Evolutionary conservation across 2,797 vertebrate genomes (phyloP), one percentile per base, ranked within the genome.

Genomic region (Phrynocephalus forsythii): DNA sequence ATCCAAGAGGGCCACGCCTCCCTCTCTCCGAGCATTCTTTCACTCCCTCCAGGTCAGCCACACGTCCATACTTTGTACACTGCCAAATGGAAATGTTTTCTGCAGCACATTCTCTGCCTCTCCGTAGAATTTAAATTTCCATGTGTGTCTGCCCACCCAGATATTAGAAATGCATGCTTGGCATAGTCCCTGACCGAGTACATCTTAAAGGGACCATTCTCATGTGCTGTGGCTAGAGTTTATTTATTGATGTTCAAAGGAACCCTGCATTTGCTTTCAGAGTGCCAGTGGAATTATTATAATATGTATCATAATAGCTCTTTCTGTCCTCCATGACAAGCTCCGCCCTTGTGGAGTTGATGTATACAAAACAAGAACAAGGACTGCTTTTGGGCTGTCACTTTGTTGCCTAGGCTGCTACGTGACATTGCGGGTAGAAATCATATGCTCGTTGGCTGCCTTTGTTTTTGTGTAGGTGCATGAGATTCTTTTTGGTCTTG

Each of bases 71-170:
- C 93, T 92, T 92, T 79, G 90, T 90, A 92, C 85, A 85, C 91
- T 91, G 93, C 87, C 93, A 90, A 92, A 86, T 94, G 92, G 94
- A 95, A 95, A 95, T 91, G 79, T 93, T 94, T 95, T 95, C 93
- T 92, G 94, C 93, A 96, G 94, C 91, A 92, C 94, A 94, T 94
- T 96, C 92, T 92, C 93, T 85, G 60, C 88, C 84, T 93, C 94
- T 95, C 94, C 87, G 76, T 94, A 96, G 95, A 93, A 94, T 92
- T 94, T 94, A 92, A 94, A 89, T 94, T 95, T 94, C 92, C 94
- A 93, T 89, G 94, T 92, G 86, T 44, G 60, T 95, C 95, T 96
- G 89, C 92, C 95, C 95, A 90, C 92, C 88, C 94, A 94, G 94
- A 89, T 91, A 90, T 87, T 93, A 90, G 92, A 93, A 91, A 90